Evolutionary conservation across 2,888 invertebrate species (phyloP).

Genomic region (Adelphocoris suturalis): DNA sequence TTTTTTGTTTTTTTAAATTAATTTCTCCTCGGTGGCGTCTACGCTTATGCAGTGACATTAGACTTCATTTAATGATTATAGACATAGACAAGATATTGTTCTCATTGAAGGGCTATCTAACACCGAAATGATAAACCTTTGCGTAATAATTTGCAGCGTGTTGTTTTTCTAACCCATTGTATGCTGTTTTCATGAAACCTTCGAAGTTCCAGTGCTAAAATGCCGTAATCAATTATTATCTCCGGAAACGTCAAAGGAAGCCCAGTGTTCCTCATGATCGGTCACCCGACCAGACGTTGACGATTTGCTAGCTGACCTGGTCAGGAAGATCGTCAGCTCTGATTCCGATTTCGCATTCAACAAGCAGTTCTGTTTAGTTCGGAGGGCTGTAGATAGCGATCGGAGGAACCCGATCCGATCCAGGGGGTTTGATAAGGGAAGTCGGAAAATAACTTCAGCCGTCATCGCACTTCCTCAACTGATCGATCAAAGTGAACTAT

Average conservation of each 20-base stretch:
- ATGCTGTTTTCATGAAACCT: neutral
- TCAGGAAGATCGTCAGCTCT: conserved; percentile 16
- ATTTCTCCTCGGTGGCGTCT: too few relatives aligned
- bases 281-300: neutral
- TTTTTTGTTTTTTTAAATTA: too few relatives aligned
- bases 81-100: too few relatives aligned
- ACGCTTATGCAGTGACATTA: too few relatives aligned
- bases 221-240: neutral
- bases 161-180: neutral
- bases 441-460: neutral
- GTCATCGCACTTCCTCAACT: neutral
- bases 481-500: conserved; percentile 39
- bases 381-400: neutral
- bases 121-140: too few relatives aligned
- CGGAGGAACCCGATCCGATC: conserved; percentile 15
- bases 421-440: neutral
- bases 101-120: too few relatives aligned
- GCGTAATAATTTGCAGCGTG: neutral
- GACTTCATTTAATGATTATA: too few relatives aligned
- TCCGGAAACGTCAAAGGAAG: conserved; percentile 17
- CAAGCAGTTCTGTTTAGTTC: conserved; percentile 2
- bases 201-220: neutral
- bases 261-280: neutral
- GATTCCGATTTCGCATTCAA: neutral
- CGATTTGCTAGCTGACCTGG: neutral